phyloP scores from a whole-genome alignment of 1,140 invertebrate genomes.

The Drosophila equinoxialis region DNA sequence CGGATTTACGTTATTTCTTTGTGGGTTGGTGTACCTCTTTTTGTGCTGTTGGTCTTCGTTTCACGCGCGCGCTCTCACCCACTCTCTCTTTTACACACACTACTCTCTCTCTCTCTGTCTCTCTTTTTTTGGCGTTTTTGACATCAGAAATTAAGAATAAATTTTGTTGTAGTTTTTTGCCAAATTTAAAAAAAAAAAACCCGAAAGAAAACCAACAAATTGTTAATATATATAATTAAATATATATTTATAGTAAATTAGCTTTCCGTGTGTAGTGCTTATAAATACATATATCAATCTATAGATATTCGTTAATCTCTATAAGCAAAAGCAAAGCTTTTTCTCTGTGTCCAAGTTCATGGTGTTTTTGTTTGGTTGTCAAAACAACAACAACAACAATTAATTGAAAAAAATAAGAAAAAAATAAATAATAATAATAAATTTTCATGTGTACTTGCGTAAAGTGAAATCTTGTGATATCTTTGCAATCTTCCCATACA shows the following conservation, averaged over 20 bases:
- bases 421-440: slow-evolving; percentile 16
- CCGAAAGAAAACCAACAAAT: slow-evolving; percentile 37
- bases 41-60: slow-evolving; percentile 30
- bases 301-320: slow-evolving; percentile 13
- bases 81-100: slow-evolving; percentile 11
- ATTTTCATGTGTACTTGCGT: slow-evolving; percentile 38
- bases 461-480: slow-evolving; percentile 39
- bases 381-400: slow-evolving; percentile 57
- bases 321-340: slow-evolving; percentile 32
- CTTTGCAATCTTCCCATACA: slow-evolving; percentile 9
- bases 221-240: not conserved
- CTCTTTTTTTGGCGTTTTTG: slow-evolving; percentile 26
- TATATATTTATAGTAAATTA: slow-evolving; percentile 12
- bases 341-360: slow-evolving; percentile 62
- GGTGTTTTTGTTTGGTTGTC: slow-evolving; percentile 68
- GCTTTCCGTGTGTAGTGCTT: slow-evolving; percentile 40
- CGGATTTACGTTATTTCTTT: slow-evolving; percentile 18
- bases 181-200: slow-evolving; percentile 34
- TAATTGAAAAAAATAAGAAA: not conserved
- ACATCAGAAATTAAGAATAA: slow-evolving; percentile 47
- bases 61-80: slow-evolving; percentile 51
- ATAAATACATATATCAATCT: not conserved
- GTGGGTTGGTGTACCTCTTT: slow-evolving; percentile 38
- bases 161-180: slow-evolving; percentile 44
- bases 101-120: not conserved